Percentiles rank a stretch among this genome's conserved stretches.
These are phyloP conservation scores for Sander vitreus DNA, from an alignment of 2,113 vertebrate genomes.

Conservation along the genomic window DNA sequence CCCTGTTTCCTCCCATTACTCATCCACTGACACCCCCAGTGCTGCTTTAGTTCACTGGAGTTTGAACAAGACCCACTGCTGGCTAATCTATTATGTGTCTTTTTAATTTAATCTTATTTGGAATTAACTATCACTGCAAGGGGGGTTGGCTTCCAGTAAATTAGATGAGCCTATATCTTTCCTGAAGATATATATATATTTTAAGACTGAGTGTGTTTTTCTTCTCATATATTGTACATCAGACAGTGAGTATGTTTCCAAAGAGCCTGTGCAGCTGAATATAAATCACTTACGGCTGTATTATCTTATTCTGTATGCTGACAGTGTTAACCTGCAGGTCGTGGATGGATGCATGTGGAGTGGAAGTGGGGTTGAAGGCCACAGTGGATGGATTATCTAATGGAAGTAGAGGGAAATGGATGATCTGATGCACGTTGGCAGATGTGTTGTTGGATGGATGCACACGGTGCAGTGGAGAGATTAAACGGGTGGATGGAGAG, in stretches of 20 bases:
- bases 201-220: conserved; percentile 12
- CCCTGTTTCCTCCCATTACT: conserved; percentile 51
- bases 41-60: conserved; percentile 4
- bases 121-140: neutral
- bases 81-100: conserved; percentile 21
- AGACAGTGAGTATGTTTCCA: conserved; percentile 4
- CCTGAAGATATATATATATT: neutral
- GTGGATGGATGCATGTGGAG: neutral
- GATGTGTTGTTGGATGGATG: conserved; percentile 20
- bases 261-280: neutral
- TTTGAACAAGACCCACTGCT: neutral
- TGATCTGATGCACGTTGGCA: conserved; percentile 13
- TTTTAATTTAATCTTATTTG: neutral
- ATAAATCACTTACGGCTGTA: neutral
- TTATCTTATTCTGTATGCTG: conserved; percentile 8
- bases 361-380: conserved; percentile 10
- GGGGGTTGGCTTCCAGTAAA: neutral
- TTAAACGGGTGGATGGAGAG: conserved; percentile 11
- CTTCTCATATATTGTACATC: neutral
- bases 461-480: conserved; percentile 1
- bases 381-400: conserved; percentile 10
- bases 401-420: conserved; percentile 15
- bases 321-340: neutral
- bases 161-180: conserved; percentile 13
- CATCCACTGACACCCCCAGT: conserved; percentile 9